Base-by-base conservation (phyloP, 1,140 invertebrate species). In the Philopotamus ludificatus region DNA sequence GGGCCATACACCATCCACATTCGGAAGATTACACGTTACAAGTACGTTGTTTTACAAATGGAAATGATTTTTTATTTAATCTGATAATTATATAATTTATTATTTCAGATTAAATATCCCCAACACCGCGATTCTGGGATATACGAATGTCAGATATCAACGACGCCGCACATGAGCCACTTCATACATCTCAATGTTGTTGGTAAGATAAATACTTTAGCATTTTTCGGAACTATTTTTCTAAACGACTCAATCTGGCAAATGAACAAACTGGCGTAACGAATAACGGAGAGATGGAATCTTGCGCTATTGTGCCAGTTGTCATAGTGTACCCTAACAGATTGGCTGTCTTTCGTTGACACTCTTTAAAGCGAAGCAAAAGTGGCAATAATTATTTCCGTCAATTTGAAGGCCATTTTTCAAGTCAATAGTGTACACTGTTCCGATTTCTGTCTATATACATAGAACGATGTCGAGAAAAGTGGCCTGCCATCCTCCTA, bases 91-190 rank as follows among this genome's bases (percentile, higher is more conserved):
- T 62, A 34, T 62, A 51, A 49, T 57, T 70, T 70, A 75, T 75
- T 72, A n/a, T 79, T 79, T 26, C 82, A 85, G 79, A 91, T 94
- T 75, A 91, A 91, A 75, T 93, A 91, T 75, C 89, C 91, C 0
- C 88, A 91, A 74, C 85, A 89, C 71, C 83, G 87, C 60, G 91
- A 94, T 75, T 88, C 87, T 4, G 85, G 89, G 12, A 87, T 91
- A 65, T 94, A 94, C 76, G 92, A 94, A 80, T 95, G 92, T 77
- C 92, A 95, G 80, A 88, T 95, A 71, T 92, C 89, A 65, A 94
- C 92, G 25, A 92, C 90, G 7, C 91, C 91, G n/a, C 91, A 92
- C 71, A 91, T 91, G 84, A 91, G 89, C 74, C 90, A 92, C 76
- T 92, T 90, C 73, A 88, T 94, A 73, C 87, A 91, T 77, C 84